Evolutionary conservation across 2,888 invertebrate species (phyloP), one percentile per base, ranked within the genome.

Genomic region (Mechanitis messenoides): DNA sequence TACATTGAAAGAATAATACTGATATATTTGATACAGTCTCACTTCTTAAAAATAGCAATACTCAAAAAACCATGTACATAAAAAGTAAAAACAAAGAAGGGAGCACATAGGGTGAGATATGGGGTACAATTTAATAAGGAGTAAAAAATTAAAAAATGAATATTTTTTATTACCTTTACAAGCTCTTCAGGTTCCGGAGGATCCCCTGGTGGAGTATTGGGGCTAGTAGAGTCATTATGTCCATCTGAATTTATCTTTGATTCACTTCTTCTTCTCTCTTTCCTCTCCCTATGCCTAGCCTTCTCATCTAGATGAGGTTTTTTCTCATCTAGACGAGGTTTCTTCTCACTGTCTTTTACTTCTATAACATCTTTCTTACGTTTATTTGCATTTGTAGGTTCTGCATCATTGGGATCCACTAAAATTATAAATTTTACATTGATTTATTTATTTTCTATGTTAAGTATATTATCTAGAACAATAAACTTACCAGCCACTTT

Each of bases 171-270:
- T 64, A 93, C 93, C 88, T 95, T 96, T 65, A 98, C 94, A 42
- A 98, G 91, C 74, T 97, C 97, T 76, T 98, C 97, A 0, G 98
- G 95, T 85, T 98, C 97, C 1, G 97, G 97, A 1, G 97, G 96
- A 77, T 97, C 97, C 2, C 95, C 95, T 0, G 93, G 93, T 0
- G 95, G 95, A 6, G 94, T 93, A 73, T 93, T 93, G 0, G 96
- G 96, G 75, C 96, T 96, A 60, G 94, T 95, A 0, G 94, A 92
- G 76, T 95, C 95, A 65, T 95, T 92, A 68, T 93, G 94, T 31
- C 95, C 95, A 74, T 95, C 94, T 5, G 90, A 88, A 73, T 92
- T 92, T 67, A 92, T 78, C 69, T 83, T 87, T n/a, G 89, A 85
- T 74, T 90, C 89, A 65, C 90, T 90, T 45, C 79, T 80, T 1